Percentiles rank a stretch among this genome's conserved stretches.
phyloP scores from a whole-genome alignment of 2,888 invertebrate genomes.

The Drosophila peninsularis region DNA sequence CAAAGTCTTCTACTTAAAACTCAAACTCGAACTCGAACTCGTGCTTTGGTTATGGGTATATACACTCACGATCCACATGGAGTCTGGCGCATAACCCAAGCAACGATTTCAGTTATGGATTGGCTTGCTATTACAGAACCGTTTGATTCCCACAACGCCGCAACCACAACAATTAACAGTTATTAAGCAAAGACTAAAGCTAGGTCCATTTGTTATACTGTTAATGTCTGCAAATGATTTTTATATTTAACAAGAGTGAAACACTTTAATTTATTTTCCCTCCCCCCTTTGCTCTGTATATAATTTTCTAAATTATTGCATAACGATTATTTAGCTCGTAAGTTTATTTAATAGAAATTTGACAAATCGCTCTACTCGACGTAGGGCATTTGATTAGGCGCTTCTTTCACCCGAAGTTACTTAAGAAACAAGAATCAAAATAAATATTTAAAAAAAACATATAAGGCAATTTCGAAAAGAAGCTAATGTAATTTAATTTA shows the following conservation, averaged over 20 bases:
- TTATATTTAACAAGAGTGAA: slow-evolving; percentile 45
- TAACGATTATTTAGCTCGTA: slow-evolving; percentile 65
- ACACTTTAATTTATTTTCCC: slow-evolving; percentile 65
- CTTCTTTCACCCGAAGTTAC: slow-evolving; percentile 61
- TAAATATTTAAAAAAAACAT: background rate
- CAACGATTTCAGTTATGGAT: slow-evolving; percentile 78
- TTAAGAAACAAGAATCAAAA: slow-evolving; percentile 29
- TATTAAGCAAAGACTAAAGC: slow-evolving; percentile 12
- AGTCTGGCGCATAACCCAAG: slow-evolving; percentile 76
- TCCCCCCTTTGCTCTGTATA: slow-evolving; percentile 73
- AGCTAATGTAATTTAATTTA: slow-evolving; percentile 79
- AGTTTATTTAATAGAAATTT: slow-evolving; percentile 62
- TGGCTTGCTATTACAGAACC: no score
- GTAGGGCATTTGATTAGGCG: slow-evolving; percentile 57
- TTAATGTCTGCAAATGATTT: slow-evolving; percentile 47
- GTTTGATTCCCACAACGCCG: background rate
- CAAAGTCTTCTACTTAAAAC: slow-evolving; percentile 21
- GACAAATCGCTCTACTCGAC: slow-evolving; percentile 39
- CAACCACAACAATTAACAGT: slow-evolving; percentile 19
- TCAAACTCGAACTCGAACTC: slow-evolving; percentile 66
- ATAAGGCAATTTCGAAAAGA: slow-evolving; percentile 48
- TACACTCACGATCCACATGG: slow-evolving; percentile 1
- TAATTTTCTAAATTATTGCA: slow-evolving; percentile 79
- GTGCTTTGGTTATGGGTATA: slow-evolving; percentile 82
- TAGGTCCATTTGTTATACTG: slow-evolving; percentile 60